Evolutionary conservation across 2,797 vertebrate genomes (phyloP), one percentile per base, ranked within the genome.

Genomic region (Hyperoplus immaculatus): DNA sequence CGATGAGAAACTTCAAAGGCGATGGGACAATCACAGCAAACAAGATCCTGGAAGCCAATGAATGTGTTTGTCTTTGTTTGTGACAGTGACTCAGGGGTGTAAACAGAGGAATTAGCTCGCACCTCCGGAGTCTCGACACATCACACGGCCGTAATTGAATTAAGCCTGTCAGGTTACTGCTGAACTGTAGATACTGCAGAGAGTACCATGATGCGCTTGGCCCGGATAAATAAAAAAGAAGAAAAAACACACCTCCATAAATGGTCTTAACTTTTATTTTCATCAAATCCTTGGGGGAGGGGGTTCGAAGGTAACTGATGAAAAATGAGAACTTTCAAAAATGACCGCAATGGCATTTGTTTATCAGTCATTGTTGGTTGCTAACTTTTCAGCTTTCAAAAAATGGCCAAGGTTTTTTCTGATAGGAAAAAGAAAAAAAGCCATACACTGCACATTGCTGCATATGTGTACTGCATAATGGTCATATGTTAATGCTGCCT

Each of bases 1-100:
- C 83, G 79, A 93, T 85, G 89, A 89, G 88, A 82, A 93, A 94
- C 93, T 94, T 95, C 93, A 95, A 96, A 96, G 92, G 90, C 90
- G 78, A 87, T 43, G 88, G 90, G 91, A 93, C 93, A 93, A 93
- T 94, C 90, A 79, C 74, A 87, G 86, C 88, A 92, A 93, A 93
- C 89, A 91, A 88, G 88, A 89, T 92, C 87, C 86, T 90, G 88
- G 86, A 93, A 94, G 92, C 93, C 93, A 89, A 84, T 87, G 86
- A 90, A 81, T 81, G 86, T 89, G 91, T 93, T 89, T 87, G 89
- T 87, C 88, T 93, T 91, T 90, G 86, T 93, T 89, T 88, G 88
- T 89, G 91, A 93, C 89, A 91, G 93, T 93, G 94, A 95, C 93
- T 95, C 94, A 93, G 83, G 92, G 92, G 92, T 92, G 92, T 93